Evolutionary conservation across 2,888 invertebrate genomes (phyloP), one percentile per base, ranked within the genome.

Genomic region (Celastrina argiolus): DNA sequence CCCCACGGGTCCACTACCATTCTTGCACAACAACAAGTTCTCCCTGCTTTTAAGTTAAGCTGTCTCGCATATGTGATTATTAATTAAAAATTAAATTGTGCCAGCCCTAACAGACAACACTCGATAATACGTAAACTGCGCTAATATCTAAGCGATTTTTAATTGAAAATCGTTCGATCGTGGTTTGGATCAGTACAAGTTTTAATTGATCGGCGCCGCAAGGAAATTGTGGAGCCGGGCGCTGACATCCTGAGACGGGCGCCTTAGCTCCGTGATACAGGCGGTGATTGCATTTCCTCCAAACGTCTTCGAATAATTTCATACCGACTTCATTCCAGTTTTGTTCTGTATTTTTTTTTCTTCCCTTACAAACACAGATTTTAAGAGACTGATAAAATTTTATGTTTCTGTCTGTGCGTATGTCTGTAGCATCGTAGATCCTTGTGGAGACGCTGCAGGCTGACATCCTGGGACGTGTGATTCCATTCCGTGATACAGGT

Each of bases 161-260:
- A 51, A 51, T 51, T 22, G 22, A 51, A 51, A 26, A 51, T 51
- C 22, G 63, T 42, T 16, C 45, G 28, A 56, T 26, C 4, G 39
- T 26, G 65, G 56, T 26, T 42, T 42, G 18, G 64, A 36, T 26
- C 16, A 16, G n/a, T 1, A 16, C 41, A 67, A 67, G 42, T 64
- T 67, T 66, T 67, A 67, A 64, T 58, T 64, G 64, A 42, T 64
- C 66, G 34, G 26, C 58, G 34, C 39, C 39, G 63, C 51, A 18
- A 58, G 65, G 42, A 65, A 65, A 58, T 65, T 39, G 64, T 34
- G 61, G 39, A 61, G 22, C 39, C 39, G 61, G 22, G 22, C 39
- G 61, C 61, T 36, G 36, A 61, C 61, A 61, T 61, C 61, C 61
- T 61, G 61, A 12, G 22, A 12, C 12, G 22, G 51, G 5, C 51